Base-by-base conservation (phyloP, 2,888 invertebrate species). In the Chloromyia formosa region DNA sequence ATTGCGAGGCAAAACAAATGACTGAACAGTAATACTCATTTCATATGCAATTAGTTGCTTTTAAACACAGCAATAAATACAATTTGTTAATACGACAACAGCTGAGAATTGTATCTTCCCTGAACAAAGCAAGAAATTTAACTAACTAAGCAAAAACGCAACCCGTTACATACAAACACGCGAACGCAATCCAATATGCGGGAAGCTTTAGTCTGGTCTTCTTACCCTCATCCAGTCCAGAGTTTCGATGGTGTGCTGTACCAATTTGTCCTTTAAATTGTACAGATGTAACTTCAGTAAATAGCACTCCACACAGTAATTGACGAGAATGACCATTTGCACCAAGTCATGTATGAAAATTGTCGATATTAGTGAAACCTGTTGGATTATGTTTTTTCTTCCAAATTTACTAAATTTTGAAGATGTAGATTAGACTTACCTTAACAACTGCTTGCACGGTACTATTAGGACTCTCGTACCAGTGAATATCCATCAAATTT, bases 241-340 rank as follows among this genome's bases (percentile, higher is more conserved):
- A 0, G 92, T 89, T 40, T 90, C 88, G 61, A 93, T 89, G 16
- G 91, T 90, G 80, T 92, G 89, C 81, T 93, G 92, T 4, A 93
- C 85, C 58, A 94, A 84, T 79, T 93, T 91, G 71, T 90, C 91
- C 78, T 90, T 89, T 27, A 94, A 85, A 80, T 92, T 92, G 80
- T 90, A 88, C 66, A 94, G 87, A 81, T 93, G 93, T 0, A 92
- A 90, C 76, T 91, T 90, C 77, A 94, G 82, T 74, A 94, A 85
- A 83, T 94, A 93, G 64, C 92, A 93, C 86, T 94, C 94, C 22
- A 94, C 87, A 80, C 93, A 93, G 83, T 94, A 94, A 83, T 92
- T 94, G 40, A 92, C 91, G 78, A 94, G 89, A 72, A 94, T 90
- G 2, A 93, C 91, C n/a, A 93, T 92, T 84, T 94, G 93, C 73